A percentile compares a stretch with the other conserved stretches of the same genome.
Conservation (phyloP, 1,140 invertebrate genomes). For the Papilio machaon region DNA sequence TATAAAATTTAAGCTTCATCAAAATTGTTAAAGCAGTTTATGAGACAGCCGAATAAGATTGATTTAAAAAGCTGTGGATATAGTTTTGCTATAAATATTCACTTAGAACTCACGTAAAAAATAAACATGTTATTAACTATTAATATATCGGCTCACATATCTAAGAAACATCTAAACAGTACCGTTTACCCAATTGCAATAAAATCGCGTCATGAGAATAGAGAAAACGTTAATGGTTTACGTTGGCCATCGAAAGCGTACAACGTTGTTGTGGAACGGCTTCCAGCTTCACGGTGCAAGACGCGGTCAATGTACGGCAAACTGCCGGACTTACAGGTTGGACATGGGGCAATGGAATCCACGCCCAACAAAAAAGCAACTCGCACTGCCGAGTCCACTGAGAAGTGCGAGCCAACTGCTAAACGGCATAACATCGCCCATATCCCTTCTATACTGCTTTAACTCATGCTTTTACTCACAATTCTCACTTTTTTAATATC, state of each 20-base stretch:
- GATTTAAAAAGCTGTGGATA: too few relatives aligned
- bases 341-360: conserved; percentile 78
- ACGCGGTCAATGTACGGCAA: conserved; percentile 78
- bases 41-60: too few relatives aligned
- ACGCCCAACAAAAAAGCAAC: conserved; percentile 74
- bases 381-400: conserved; percentile 46
- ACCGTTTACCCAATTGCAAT: neutral
- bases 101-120: too few relatives aligned
- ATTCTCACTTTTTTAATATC: neutral
- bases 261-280: conserved; percentile 69
- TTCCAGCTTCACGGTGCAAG: conserved; percentile 64
- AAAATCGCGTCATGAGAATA: conserved; percentile 15
- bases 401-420: conserved; percentile 47
- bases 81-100: too few relatives aligned
- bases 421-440: conserved; percentile 43
- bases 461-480: neutral
- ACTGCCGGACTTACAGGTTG: conserved; percentile 80
- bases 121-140: too few relatives aligned
- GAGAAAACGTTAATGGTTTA: conserved; percentile 55
- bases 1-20: too few relatives aligned
- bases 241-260: conserved; percentile 67
- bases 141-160: too few relatives aligned
- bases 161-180: neutral
- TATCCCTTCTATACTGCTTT: conserved; percentile 8
- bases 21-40: too few relatives aligned